phyloP scores from a whole-genome alignment of 2,113 vertebrate genomes.

The Pipra filicauda region DNA sequence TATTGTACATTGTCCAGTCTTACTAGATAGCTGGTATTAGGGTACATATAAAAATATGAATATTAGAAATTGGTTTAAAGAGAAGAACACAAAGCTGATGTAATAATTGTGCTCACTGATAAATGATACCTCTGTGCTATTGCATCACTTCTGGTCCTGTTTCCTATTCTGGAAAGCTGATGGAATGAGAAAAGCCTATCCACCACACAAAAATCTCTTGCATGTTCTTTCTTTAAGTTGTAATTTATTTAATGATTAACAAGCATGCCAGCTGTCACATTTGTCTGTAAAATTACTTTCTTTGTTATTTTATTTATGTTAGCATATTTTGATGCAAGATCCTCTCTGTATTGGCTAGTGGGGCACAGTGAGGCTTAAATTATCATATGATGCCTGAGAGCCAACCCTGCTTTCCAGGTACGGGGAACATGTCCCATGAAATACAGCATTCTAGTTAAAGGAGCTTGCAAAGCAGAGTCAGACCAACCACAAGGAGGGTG shows the following conservation, averaged over 20 bases:
- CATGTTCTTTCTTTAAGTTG: neutral
- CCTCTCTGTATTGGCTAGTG: neutral
- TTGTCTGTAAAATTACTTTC: neutral
- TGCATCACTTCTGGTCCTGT: neutral
- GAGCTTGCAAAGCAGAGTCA: neutral
- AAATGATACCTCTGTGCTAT: neutral
- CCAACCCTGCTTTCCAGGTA: neutral
- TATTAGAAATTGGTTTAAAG: neutral
- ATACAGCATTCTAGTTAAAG: neutral
- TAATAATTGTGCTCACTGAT: neutral
- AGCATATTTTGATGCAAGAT: neutral
- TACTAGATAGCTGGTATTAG: neutral
- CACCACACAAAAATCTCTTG: neutral
- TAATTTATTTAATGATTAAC: neutral
- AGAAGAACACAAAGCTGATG: neutral
- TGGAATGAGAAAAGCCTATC: neutral
- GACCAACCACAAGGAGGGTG: neutral
- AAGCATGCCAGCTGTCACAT: neutral
- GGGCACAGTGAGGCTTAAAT: neutral
- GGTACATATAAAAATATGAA: neutral
- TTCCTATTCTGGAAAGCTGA: neutral
- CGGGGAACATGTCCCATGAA: fast-evolving
- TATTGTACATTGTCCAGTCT: neutral
- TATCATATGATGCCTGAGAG: fast-evolving
- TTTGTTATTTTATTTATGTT: neutral